Evolutionary conservation across 2,888 invertebrate genomes (phyloP), one percentile per base, ranked within the genome.

Genomic region (Endotricha flammealis): DNA sequence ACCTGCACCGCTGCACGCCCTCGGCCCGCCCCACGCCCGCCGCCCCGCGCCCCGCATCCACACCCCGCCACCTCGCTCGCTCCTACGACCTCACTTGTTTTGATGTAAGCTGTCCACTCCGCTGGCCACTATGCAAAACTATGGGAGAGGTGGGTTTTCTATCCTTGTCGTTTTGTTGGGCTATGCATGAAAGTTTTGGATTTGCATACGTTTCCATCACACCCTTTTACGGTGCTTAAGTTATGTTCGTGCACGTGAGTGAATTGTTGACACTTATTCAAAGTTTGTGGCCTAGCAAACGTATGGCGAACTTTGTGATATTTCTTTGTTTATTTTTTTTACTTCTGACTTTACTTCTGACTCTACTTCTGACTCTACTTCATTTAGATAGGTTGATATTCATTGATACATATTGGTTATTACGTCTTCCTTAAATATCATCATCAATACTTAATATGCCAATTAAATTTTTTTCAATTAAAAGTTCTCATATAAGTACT

Each of bases 101-200:
- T 83, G 81, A 83, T 80, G 80, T 82, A 82, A 81, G 76, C 75
- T 76, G 78, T 76, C 81, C 70, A 69, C 77, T 76, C 79, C 70
- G 69, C 70, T 64, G 65, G 67, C 70, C 67, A 69, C 75, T 78
- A 78, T 76, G 79, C 79, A 74, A 79, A 82, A 80, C 78, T 73
- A 65, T 41, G 33, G 43, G 38, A 52, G 58, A 64, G 56, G 62
- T 63, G 58, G 63, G 56, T 62, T 56, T 41, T 55, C 60, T 52
- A 57, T 65, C 54, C 63, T 57, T 63, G 64, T 60, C 58, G 58
- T 44, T 57, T 50, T 53, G 57, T 44, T 53, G 50, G 46, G 29
- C 35, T 22, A 50, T 20, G 20, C 53, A 57, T 50, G 53, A 59
- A 64, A 64, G 56, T 64, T 66, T 57, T 51, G 53, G 44, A 53